Evolutionary conservation across 2,113 vertebrate genomes (phyloP), one percentile per base, ranked within the genome.

Genomic region (Boulengerochromis microlepis): DNA sequence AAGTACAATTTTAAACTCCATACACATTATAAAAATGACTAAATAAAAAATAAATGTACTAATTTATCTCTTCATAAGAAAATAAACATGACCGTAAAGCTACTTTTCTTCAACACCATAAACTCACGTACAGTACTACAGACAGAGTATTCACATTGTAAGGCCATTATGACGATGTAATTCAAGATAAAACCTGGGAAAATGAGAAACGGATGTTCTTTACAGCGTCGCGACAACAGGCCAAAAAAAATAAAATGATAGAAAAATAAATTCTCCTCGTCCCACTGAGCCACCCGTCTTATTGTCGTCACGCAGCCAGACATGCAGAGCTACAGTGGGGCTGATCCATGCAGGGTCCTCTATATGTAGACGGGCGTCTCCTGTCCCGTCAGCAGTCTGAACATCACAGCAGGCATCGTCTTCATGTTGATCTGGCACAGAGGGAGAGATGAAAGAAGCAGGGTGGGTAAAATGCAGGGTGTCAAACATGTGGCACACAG

Each of bases 331-430:
- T 56, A 66, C 81, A 87, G 88, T 74, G 89, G 83, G 82, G 50
- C 18, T 40, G 69, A 88, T 86, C 89, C 87, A 83, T 90, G 90
- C 90, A 86, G 64, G 80, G 57, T 86, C 87, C 89, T 88, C 90
- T 94, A 99, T 93, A 99, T 99, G 96, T 99, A 99, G 50, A 99
- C 86, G 0, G 99, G 98, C 2, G 98, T 98, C 96, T 99, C 99
- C 87, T 99, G 99, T 82, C 98, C 99, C 0, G 98, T 99, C 57
- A 99, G 97, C 56, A 99, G 97, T 93, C 98, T 96, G 96, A 99
- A 99, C 99, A 99, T 99, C 91, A 99, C 98, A 0, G 99, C 99
- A 4, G 99, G 99, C 99, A 99, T 99, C 2, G 99, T 99, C 97
- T 99, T 99, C 99, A 99, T 99, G 93, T 99, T 99, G 88, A 99